phyloP scores from a whole-genome alignment of 2,888 invertebrate genomes.

The Metopia argyrocephala region DNA sequence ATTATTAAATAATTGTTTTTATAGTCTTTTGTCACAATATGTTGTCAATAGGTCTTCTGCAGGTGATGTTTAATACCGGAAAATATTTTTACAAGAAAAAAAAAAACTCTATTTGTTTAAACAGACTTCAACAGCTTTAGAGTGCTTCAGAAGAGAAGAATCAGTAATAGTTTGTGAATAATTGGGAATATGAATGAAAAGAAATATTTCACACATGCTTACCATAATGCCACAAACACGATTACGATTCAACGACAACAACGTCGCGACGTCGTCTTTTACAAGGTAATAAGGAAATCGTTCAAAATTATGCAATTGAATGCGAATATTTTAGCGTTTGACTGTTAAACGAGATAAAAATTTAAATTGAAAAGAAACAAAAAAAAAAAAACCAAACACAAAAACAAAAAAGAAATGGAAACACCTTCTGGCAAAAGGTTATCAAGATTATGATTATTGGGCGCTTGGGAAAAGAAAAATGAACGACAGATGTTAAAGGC shows the following conservation, averaged over 20 bases:
- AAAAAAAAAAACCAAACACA: background rate
- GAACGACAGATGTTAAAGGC: background rate
- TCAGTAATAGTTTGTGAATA: background rate
- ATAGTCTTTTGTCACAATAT: background rate
- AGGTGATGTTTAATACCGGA: background rate
- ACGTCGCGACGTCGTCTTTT: background rate
- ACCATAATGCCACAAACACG: constrained; percentile 8
- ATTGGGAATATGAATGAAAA: background rate
- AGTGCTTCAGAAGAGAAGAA: background rate
- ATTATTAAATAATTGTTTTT: background rate
- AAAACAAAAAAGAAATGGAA: background rate
- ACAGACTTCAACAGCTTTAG: background rate
- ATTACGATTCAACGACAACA: background rate
- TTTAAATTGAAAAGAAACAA: background rate
- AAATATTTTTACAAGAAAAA: background rate
- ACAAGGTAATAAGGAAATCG: constrained; percentile 56
- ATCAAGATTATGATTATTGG: background rate
- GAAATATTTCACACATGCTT: constrained; percentile 35
- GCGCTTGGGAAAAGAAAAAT: background rate
- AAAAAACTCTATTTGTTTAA: too few species aligned
- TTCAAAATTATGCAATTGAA: constrained; percentile 60
- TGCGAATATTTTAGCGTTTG: constrained; percentile 39
- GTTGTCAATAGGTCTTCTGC: background rate
- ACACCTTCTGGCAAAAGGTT: constrained; percentile 33
- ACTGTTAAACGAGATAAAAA: constrained; percentile 51